phyloP scores from a whole-genome alignment of 64 coral and sea anemone genomes.

The Stichodactyla helianthus region DNA sequence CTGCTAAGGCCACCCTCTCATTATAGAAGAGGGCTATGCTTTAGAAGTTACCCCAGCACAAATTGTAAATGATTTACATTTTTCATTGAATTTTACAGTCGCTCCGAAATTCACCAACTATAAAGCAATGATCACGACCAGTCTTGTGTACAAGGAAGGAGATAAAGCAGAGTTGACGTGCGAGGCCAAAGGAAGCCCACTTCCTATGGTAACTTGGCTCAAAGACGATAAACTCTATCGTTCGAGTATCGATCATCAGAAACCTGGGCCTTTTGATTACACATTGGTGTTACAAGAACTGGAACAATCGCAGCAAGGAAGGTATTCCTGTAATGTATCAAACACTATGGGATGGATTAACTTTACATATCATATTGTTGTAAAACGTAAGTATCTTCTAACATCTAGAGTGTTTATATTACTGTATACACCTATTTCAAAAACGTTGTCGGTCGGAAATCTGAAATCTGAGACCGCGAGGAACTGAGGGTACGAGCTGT shows the following conservation, averaged over 20 bases:
- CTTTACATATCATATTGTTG: constrained; percentile 38
- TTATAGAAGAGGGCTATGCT: too few species aligned
- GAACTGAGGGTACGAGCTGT: too few species aligned
- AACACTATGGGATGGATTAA: constrained; percentile 51
- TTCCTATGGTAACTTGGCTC: constrained; percentile 57
- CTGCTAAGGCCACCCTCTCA: too few species aligned
- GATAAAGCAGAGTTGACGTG: constrained; percentile 38
- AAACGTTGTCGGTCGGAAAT: too few species aligned
- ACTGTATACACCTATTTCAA: too few species aligned
- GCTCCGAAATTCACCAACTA: constrained; percentile 37
- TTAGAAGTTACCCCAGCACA: too few species aligned
- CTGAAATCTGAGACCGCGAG: too few species aligned
- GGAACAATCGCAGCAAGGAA: constrained; percentile 13
- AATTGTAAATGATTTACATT: too few species aligned
- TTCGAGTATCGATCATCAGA: not conserved
- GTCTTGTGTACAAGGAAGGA: not conserved
- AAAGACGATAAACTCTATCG: constrained; percentile 29
- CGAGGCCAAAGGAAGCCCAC: constrained; percentile 46
- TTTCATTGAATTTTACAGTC: constrained; percentile 11
- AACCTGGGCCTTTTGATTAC: constrained; percentile 15
- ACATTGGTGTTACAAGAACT: constrained; percentile 23
- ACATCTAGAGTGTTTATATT: not conserved
- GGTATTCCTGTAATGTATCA: constrained; percentile 59
- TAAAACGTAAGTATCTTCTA: constrained; percentile 29
- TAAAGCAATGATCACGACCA: constrained; percentile 15